These are phyloP conservation scores for Oncopeltus fasciatus DNA, from an alignment of 1,140 invertebrate species.

Conservation along the genomic window DNA sequence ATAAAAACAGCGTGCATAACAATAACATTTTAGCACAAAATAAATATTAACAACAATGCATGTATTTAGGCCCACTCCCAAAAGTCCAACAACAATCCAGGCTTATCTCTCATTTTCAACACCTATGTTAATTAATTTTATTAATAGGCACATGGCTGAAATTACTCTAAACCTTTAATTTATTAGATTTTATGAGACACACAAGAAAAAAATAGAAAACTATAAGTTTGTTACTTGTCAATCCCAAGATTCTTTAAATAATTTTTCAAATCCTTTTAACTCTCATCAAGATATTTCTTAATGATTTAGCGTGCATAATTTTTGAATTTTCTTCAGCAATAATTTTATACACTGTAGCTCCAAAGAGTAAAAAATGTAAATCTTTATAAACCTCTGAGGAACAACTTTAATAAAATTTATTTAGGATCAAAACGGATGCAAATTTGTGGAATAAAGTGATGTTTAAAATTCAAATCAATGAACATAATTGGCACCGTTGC, in stretches of 20 bases:
- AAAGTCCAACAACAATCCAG: slow-evolving; percentile 7
- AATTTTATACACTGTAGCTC: no score
- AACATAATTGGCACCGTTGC: slow-evolving; percentile 14
- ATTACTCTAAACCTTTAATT: not conserved
- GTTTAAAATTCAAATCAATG: not conserved
- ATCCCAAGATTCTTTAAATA: no score
- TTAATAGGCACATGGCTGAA: slow-evolving; percentile 6
- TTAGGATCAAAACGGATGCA: not conserved
- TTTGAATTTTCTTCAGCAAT: no score
- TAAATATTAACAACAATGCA: slow-evolving; percentile 13
- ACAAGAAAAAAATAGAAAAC: not conserved
- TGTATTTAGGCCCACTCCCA: slow-evolving; percentile 10
- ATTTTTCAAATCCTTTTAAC: no score
- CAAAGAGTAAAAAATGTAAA: no score
- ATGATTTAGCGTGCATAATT: no score
- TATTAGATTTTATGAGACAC: not conserved
- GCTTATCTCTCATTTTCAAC: slow-evolving; percentile 7
- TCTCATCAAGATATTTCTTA: no score
- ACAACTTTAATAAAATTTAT: not conserved
- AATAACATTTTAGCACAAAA: slow-evolving; percentile 8
- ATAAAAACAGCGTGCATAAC: slow-evolving; percentile 3
- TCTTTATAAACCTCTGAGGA: not conserved
- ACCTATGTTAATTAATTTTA: slow-evolving; percentile 2
- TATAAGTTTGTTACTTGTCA: not conserved
- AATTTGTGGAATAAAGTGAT: not conserved